These are phyloP conservation scores for Dynastes maya DNA, from an alignment of 2,888 invertebrate genomes.

Conservation along the genomic window DNA sequence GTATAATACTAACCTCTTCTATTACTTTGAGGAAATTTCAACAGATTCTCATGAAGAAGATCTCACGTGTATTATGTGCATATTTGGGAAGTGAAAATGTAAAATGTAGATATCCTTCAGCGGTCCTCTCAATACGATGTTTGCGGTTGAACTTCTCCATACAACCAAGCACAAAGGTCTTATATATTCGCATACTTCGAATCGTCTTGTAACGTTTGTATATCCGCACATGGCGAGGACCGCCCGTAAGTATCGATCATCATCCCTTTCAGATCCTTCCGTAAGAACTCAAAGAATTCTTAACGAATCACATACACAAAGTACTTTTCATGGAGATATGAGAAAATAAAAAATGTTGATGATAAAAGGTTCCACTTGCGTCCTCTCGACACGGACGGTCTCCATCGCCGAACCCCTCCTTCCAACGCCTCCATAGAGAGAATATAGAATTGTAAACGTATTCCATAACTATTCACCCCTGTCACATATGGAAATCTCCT, in stretches of 20 bases:
- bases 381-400: slow-evolving; percentile 39
- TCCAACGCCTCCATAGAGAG: slow-evolving; percentile 48
- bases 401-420: not conserved
- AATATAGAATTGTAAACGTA: slow-evolving; percentile 56
- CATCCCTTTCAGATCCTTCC: slow-evolving; percentile 35
- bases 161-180: slow-evolving; percentile 20
- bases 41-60: no score
- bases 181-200: slow-evolving; percentile 27
- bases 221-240: slow-evolving; percentile 9
- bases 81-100: no score
- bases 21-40: no score
- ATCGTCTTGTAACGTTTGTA: slow-evolving; percentile 31
- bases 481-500: slow-evolving; percentile 59
- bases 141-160: slow-evolving; percentile 27
- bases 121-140: slow-evolving; percentile 3
- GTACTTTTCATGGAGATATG: slow-evolving; percentile 43
- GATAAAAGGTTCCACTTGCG: slow-evolving; percentile 49
- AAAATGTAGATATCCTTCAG: no score
- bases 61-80: no score
- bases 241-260: slow-evolving; percentile 11
- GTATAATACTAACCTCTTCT: no score
- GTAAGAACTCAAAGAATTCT: slow-evolving; percentile 47
- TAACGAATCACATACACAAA: slow-evolving; percentile 48
- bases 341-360: slow-evolving; percentile 50
- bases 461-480: slow-evolving; percentile 59